Conservation (phyloP, 2,113 vertebrate genomes). For the Phylloscopus trochiloides region DNA sequence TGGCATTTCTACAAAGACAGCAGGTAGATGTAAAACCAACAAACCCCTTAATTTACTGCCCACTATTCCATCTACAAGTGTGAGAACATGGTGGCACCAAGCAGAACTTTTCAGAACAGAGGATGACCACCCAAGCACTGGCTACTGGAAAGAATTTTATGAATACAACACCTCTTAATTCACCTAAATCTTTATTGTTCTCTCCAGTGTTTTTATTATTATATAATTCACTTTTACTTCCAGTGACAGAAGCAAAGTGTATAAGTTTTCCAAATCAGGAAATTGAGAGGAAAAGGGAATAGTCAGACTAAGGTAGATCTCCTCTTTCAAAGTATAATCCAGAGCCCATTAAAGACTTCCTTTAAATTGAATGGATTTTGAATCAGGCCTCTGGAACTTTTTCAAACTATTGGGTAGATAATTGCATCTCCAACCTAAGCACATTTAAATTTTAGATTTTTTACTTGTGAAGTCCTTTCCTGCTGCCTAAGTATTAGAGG, state of each 20-base stretch:
- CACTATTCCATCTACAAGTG: not conserved
- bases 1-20: not conserved
- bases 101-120: not conserved
- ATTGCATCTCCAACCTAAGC: not conserved
- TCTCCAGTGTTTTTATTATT: not conserved
- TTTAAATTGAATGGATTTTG: not conserved
- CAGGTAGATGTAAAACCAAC: not conserved
- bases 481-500: not conserved
- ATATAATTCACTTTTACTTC: not conserved
- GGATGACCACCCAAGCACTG: accelerated
- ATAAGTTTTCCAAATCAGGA: not conserved
- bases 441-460: not conserved
- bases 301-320: not conserved
- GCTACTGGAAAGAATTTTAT: not conserved
- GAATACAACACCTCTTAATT: not conserved
- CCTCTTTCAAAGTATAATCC: not conserved
- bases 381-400: not conserved
- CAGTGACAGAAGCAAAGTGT: not conserved
- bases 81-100: not conserved
- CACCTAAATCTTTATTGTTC: not conserved
- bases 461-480: not conserved
- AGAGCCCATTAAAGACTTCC: not conserved
- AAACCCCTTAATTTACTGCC: not conserved
- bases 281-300: not conserved
- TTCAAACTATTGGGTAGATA: not conserved